Conservation (phyloP, 2,797 vertebrate genomes). For the Danio jaintianensis region DNA sequence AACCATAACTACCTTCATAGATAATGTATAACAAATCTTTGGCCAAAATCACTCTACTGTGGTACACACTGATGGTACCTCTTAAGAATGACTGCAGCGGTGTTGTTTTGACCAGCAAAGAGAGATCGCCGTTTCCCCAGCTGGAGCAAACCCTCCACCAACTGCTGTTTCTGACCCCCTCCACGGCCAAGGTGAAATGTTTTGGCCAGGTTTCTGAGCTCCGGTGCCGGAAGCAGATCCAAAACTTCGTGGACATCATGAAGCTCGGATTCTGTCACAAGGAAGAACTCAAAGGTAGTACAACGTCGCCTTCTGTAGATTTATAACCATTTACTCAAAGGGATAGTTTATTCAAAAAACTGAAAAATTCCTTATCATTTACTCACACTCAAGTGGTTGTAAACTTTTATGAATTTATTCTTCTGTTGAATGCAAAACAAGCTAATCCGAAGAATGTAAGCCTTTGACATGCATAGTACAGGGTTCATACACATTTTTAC, state of each 20-base stretch:
- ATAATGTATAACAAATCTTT: neutral
- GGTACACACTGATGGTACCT: slow-evolving; percentile 83
- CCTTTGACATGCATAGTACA: too few relatives aligned
- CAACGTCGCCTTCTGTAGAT: too few relatives aligned
- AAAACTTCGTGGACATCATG: slow-evolving; percentile 86
- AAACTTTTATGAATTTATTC: too few relatives aligned
- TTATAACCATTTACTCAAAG: too few relatives aligned
- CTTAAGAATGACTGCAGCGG: slow-evolving; percentile 87
- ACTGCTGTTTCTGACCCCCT: slow-evolving; percentile 87
- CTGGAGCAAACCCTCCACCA: slow-evolving; percentile 84
- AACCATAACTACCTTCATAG: too few relatives aligned
- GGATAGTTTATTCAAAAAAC: too few relatives aligned
- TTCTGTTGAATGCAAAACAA: too few relatives aligned
- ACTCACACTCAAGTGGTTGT: too few relatives aligned
- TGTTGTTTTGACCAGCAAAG: slow-evolving; percentile 79
- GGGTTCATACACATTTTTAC: too few relatives aligned
- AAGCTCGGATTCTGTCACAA: slow-evolving; percentile 83
- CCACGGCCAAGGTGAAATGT: slow-evolving; percentile 86
- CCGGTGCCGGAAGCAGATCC: slow-evolving; percentile 90
- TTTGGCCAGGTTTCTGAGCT: slow-evolving; percentile 89
- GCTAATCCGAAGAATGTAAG: too few relatives aligned
- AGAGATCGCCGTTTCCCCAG: slow-evolving; percentile 88
- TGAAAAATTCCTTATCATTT: too few relatives aligned
- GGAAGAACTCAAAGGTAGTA: neutral
- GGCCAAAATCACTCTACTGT: neutral